Evolutionary conservation across 1,140 invertebrate genomes (phyloP).

Genomic region (Vanessa tameamea): DNA sequence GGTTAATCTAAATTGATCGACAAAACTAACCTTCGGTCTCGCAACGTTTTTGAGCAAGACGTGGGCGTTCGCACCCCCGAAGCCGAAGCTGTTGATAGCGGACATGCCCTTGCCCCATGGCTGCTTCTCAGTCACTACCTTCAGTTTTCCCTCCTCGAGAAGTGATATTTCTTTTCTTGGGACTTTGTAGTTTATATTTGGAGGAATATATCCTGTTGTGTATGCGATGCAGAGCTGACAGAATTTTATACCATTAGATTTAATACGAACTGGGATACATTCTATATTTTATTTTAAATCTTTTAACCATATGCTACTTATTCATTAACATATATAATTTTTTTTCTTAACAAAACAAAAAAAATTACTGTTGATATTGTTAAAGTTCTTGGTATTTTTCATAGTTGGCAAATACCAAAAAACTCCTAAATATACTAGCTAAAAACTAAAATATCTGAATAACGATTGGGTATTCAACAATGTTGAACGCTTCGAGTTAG

Average conservation of each 20-base stretch:
- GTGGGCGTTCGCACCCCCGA: constrained; percentile 92
- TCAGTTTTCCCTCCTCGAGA: constrained; percentile 85
- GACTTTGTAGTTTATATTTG: constrained; percentile 89
- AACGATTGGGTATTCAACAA: no score
- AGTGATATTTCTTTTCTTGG: constrained; percentile 88
- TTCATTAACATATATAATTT: no score
- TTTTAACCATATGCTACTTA: no score
- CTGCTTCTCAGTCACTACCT: constrained; percentile 85
- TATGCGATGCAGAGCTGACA: constrained; percentile 84
- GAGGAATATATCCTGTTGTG: constrained; percentile 86
- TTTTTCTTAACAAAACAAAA: no score
- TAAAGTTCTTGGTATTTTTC: no score
- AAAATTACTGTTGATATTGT: no score
- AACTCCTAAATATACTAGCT: no score
- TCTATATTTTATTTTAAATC: not conserved
- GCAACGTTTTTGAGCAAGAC: constrained; percentile 84
- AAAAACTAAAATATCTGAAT: no score
- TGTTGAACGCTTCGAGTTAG: no score
- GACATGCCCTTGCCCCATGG: constrained; percentile 83
- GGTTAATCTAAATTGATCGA: not conserved
- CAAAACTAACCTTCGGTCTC: constrained; percentile 43
- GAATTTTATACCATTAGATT: not conserved
- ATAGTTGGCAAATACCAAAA: no score
- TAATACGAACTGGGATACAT: no score
- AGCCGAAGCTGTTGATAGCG: constrained; percentile 92